Conservation (phyloP, 2,797 vertebrate genomes). For the Carapus acus region DNA sequence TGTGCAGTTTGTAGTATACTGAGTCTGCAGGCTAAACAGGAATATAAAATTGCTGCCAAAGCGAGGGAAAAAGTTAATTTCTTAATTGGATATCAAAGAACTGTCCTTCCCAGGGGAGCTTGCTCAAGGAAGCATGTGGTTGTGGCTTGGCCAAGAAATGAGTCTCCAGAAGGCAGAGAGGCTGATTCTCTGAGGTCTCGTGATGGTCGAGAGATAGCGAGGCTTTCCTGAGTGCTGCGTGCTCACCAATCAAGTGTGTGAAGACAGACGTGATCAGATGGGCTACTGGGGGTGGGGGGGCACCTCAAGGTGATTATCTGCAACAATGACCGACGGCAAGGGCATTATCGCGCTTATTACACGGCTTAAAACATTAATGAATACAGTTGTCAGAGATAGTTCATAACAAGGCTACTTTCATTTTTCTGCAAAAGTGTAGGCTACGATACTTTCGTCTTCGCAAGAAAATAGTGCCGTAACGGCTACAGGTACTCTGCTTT, state of each 20-base stretch:
- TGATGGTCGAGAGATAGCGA: conserved; percentile 51
- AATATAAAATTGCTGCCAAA: conserved; percentile 56
- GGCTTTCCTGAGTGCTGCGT: conserved; percentile 8
- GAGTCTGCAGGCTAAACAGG: conserved; percentile 46
- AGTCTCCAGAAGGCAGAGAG: conserved; percentile 32
- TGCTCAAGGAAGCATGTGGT: conserved; percentile 60
- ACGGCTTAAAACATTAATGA: no score
- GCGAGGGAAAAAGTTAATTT: conserved; percentile 58
- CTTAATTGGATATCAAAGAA: conserved; percentile 64
- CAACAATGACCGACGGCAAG: no score
- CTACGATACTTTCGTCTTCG: no score
- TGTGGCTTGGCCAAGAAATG: conserved; percentile 48
- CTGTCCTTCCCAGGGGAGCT: conserved; percentile 44
- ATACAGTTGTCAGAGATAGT: no score
- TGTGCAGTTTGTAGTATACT: conserved; percentile 38
- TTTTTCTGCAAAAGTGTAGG: no score
- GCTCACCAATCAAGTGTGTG: conserved; percentile 49
- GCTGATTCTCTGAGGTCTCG: conserved; percentile 52
- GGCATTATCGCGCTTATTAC: no score
- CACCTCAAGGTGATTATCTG: no score
- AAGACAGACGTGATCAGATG: conserved; percentile 53
- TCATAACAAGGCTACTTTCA: no score
- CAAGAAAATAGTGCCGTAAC: no score
- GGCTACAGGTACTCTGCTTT: no score
- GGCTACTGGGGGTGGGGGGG: no score